Evolutionary conservation across 1,140 invertebrate genomes (phyloP), one percentile per base, ranked within the genome.

Genomic region (Zaprionus capensis): DNA sequence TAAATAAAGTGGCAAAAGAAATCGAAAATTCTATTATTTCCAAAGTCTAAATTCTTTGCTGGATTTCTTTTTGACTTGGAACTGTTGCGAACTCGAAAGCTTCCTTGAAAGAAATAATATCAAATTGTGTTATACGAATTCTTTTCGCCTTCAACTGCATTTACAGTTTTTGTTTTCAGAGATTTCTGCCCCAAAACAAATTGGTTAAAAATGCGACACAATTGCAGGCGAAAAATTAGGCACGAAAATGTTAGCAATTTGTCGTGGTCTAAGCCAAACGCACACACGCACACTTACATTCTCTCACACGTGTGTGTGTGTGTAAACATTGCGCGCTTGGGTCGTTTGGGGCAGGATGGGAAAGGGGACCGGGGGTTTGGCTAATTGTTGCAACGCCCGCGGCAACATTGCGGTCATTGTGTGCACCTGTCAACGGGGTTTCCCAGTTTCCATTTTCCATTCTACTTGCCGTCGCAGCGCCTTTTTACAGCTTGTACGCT

Each of bases 371-470:
- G 36, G 34, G 59, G 22, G 22, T 63, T 51, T 57, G 70, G 83
- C 82, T 86, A 86, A 86, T 86, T 86, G 82, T 86, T 80, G 83
- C 82, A 77, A 58, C 17, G 65, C 82, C 51, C 66, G 67, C 69
- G 83, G 82, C 76, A 31, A 20, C 59, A 68, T 64, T 77, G 82
- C 68, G 67, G 75, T 85, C 57, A 64, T 64, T 86, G 64, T 84
- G 36, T 41, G 51, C 76, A 80, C 74, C 82, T 85, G 82, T 87
- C 82, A 85, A 78, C 69, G 73, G 51, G 61, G 61, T 56, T 82
- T 78, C 61, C 56, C 41, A 56, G 59, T 78, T 78, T 62, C 56
- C 41, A 31, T 53, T 78, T 68, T 57, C 57, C 46, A 49, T 70
- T 81, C 73, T 78, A 46, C 71, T 41, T 28, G 22, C 61, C 64